Evolutionary conservation across 2,113 vertebrate genomes (phyloP).

Genomic region (Centropus bengalensis): DNA sequence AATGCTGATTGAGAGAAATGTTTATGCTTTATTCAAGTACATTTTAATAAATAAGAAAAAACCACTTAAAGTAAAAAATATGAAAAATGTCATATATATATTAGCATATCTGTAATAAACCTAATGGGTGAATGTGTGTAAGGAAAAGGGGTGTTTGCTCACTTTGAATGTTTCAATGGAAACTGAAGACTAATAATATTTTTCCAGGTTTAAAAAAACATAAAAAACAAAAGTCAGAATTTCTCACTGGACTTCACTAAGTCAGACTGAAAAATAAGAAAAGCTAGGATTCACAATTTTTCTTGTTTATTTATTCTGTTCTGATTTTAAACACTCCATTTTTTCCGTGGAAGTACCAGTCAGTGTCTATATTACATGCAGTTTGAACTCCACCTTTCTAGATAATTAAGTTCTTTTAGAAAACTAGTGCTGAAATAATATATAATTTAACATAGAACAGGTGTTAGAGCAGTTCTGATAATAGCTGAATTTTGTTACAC

Average conservation of each 20-base stretch:
- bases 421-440: background rate
- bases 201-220: background rate
- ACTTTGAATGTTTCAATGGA: background rate
- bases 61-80: rapidly evolving
- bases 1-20: background rate
- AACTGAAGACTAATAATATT: background rate
- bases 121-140: rapidly evolving
- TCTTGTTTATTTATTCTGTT: background rate
- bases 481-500: background rate
- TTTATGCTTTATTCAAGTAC: background rate
- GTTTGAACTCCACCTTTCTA: background rate
- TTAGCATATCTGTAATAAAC: background rate
- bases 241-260: background rate
- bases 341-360: background rate
- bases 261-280: background rate
- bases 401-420: background rate
- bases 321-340: background rate
- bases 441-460: background rate
- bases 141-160: rapidly evolving
- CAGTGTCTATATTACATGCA: rapidly evolving
- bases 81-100: background rate
- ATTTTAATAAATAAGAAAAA: background rate
- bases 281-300: rapidly evolving
- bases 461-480: background rate
- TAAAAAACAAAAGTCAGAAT: background rate